Evolutionary conservation across 2,797 vertebrate species (phyloP).

Genomic region (Rhadinocentrus ornatus): DNA sequence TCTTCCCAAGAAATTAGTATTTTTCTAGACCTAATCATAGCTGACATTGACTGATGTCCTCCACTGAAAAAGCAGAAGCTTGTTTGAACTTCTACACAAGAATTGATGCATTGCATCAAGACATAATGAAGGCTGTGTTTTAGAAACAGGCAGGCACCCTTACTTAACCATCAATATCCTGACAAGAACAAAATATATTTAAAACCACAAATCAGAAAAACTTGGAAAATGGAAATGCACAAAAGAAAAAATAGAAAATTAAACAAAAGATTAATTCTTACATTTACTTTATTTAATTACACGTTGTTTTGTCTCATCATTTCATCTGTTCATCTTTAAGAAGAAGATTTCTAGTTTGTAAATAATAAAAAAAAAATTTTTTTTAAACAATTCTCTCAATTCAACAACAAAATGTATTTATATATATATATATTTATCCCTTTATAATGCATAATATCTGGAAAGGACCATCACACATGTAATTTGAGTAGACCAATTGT

Average conservation of each 20-base stretch:
- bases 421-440: too few species aligned
- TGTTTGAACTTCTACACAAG: slow-evolving; percentile 59
- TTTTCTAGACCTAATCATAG: slow-evolving; percentile 70
- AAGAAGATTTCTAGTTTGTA: neutral
- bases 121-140: slow-evolving; percentile 45
- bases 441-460: too few species aligned
- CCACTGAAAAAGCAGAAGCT: slow-evolving; percentile 41
- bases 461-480: too few species aligned
- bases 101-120: slow-evolving; percentile 26
- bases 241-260: neutral
- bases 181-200: slow-evolving; percentile 5
- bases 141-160: slow-evolving; percentile 15
- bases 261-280: neutral
- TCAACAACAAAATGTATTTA: too few species aligned
- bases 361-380: too few species aligned
- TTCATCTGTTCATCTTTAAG: too few species aligned
- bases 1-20: slow-evolving; percentile 65
- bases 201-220: neutral
- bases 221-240: neutral
- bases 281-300: neutral
- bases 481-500: too few species aligned
- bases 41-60: slow-evolving; percentile 76
- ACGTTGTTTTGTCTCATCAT: neutral
- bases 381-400: too few species aligned
- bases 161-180: neutral